Evolutionary conservation across 2,797 vertebrate genomes (phyloP), one percentile per base, ranked within the genome.

Genomic region (Sardinella longiceps): DNA sequence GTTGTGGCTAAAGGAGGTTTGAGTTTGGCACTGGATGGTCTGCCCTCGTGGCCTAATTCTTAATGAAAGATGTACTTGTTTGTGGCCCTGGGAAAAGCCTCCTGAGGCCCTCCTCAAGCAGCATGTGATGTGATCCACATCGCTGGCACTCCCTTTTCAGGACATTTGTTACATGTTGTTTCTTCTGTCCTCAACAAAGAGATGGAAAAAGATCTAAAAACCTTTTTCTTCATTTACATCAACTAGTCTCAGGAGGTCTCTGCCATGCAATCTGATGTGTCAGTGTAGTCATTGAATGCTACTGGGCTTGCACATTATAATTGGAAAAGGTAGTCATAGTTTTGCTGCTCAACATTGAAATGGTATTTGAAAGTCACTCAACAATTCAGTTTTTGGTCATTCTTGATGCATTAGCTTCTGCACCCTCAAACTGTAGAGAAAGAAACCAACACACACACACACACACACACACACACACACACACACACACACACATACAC

Each of bases 41-140:
- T 74, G 30, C 85, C 89, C 84, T 81, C 82, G 86, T 91, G 88
- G 80, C 82, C 84, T 86, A 84, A 88, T 90, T 88, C 84, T 45
- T 56, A 74, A 74, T 87, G 53, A 84, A 84, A 84, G 82, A 51
- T 33, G 33, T 85, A 80, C 45, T 84, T 85, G 84, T 85, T 86
- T 37, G 63, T 45, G 33, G 56, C 33, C 20, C 80, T n/a, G 81
- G 80, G 82, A 66, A 83, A 83, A 80, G 51, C 83, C 58, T 53
- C 37, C 7, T 30, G 45, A 25, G 60, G 33, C 58, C 63, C 23
- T 81, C 48, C 11, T 20, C 28, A n/a, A 81, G 74, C 74, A 15
- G 66, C 66, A 74, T 74, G 66, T 86, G 30, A 74, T 74, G 66
- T 86, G 30, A 63, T 74, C 33, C 18, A 33, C 15, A 74, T 74